A percentile compares a stretch with the other conserved stretches of the same genome.
Conservation (phyloP, 2,113 vertebrate species). For the Ariopsis seemanni region DNA sequence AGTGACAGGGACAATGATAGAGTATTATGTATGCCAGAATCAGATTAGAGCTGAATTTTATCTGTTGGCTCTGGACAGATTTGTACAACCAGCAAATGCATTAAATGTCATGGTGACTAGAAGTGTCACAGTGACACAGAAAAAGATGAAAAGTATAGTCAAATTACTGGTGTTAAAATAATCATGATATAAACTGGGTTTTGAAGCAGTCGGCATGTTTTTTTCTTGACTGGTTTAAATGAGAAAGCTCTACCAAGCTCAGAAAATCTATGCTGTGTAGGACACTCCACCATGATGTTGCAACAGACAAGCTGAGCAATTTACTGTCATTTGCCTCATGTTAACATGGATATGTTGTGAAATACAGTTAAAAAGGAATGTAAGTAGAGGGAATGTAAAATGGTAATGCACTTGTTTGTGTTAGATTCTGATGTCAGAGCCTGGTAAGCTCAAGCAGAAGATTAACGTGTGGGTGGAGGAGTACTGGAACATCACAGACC, state of each 20-base stretch:
- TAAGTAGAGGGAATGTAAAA: neutral
- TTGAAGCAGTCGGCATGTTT: neutral
- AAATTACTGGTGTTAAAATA: neutral
- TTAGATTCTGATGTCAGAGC: slow-evolving; percentile 98
- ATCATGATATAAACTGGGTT: neutral
- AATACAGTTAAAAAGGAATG: slow-evolving; percentile 5
- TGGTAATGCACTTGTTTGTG: slow-evolving; percentile 22
- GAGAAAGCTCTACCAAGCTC: neutral
- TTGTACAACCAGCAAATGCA: neutral
- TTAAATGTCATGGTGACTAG: neutral
- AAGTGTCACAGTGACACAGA: neutral
- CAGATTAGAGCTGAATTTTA: slow-evolving; percentile 26
- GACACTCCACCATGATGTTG: neutral
- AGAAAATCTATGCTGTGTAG: neutral
- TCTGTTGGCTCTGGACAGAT: neutral
- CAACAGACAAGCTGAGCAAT: neutral
- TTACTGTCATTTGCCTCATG: neutral
- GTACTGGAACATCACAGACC: slow-evolving; percentile 98
- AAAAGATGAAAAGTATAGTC: neutral
- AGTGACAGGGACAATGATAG: neutral
- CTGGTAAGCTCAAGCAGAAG: slow-evolving; percentile 96
- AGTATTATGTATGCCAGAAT: slow-evolving; percentile 8
- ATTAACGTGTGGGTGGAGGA: slow-evolving; percentile 97
- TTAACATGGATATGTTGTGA: neutral
- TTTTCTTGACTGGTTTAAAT: neutral